A percentile compares a stretch with the other conserved stretches of the same genome.
phyloP scores from a whole-genome alignment of 2,888 invertebrate genomes.

The Metellina segmentata region DNA sequence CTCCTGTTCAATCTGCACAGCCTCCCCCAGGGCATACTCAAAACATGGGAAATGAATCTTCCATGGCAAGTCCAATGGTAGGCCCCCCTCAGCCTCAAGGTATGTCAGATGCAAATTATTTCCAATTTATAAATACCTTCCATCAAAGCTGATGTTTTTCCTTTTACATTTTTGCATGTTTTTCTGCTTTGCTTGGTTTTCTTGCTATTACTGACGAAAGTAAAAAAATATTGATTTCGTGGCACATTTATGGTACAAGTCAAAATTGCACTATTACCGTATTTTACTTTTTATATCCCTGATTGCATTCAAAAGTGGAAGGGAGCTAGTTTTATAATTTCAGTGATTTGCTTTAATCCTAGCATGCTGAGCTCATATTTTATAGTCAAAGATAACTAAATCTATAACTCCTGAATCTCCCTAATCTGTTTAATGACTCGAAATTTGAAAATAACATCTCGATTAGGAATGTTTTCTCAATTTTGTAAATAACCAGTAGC shows the following conservation, averaged over 20 bases:
- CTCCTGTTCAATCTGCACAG: slow-evolving; percentile 70
- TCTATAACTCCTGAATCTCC: too few species aligned
- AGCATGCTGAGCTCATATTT: too few species aligned
- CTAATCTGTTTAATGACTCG: too few species aligned
- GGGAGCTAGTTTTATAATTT: neutral
- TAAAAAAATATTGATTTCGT: slow-evolving; percentile 53
- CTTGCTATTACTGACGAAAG: neutral
- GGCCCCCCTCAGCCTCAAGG: slow-evolving; percentile 72
- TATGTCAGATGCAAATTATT: slow-evolving; percentile 27
- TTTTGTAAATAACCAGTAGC: too few species aligned
- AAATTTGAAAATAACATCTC: too few species aligned
- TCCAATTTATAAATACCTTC: neutral
- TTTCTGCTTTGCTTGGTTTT: slow-evolving; percentile 15
- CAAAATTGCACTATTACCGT: neutral
- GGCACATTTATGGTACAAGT: slow-evolving; percentile 38
- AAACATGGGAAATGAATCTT: slow-evolving; percentile 63
- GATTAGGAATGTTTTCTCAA: too few species aligned
- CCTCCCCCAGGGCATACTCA: slow-evolving; percentile 66
- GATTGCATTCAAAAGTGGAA: neutral
- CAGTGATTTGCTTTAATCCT: too few species aligned
- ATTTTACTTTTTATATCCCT: neutral
- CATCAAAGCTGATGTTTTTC: neutral
- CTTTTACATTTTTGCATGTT: slow-evolving; percentile 31
- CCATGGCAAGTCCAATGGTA: slow-evolving; percentile 71
- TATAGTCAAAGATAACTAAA: too few species aligned